Percentiles rank a stretch among this genome's conserved stretches.
Conservation (phyloP, 2,888 invertebrate species). For the Watsonalla cultraria region DNA sequence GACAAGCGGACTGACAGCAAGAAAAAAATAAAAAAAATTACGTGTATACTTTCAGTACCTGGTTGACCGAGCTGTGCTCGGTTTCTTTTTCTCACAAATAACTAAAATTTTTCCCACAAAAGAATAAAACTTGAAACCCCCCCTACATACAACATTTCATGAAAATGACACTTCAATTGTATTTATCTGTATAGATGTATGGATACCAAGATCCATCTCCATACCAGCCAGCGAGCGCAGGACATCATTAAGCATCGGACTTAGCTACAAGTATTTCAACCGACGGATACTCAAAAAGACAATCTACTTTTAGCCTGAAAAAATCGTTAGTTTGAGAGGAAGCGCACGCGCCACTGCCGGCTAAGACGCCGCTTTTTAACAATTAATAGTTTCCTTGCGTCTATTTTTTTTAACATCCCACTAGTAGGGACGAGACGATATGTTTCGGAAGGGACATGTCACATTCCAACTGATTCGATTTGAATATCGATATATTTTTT, state of each 20-base stretch:
- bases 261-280: constrained; percentile 26
- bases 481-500: neutral
- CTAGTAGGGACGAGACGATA: constrained; percentile 34
- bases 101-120: too few relatives aligned
- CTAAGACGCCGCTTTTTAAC: constrained; percentile 49
- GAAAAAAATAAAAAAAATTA: too few relatives aligned
- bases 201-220: constrained; percentile 25
- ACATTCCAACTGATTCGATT: neutral
- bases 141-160: too few relatives aligned
- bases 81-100: too few relatives aligned
- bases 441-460: constrained; percentile 11
- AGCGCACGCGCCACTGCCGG: constrained; percentile 45
- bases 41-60: too few relatives aligned
- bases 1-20: too few relatives aligned
- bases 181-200: too few relatives aligned
- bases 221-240: constrained; percentile 29
- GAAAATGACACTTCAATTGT: too few relatives aligned
- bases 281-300: constrained; percentile 34
- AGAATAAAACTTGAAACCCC: too few relatives aligned
- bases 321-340: constrained; percentile 32
- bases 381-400: constrained; percentile 59
- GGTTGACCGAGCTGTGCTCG: too few relatives aligned
- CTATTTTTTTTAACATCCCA: constrained; percentile 27
- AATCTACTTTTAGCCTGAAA: constrained; percentile 40
- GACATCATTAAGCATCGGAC: constrained; percentile 60